Evolutionary conservation across 2,888 invertebrate genomes (phyloP).

Genomic region (Drosophila testacea): DNA sequence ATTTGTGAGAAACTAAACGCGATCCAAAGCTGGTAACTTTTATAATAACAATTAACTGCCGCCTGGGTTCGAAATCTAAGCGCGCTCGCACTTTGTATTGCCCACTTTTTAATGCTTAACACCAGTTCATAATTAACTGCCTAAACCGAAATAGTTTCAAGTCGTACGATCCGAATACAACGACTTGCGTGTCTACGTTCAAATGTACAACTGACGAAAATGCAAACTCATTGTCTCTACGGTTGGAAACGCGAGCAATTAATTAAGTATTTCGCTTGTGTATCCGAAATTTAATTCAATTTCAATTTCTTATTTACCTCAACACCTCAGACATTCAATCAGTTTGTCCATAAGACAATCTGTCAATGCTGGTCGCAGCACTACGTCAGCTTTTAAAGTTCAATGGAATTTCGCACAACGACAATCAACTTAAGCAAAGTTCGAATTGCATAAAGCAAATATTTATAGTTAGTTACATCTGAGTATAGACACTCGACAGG

Average conservation of each 20-base stretch:
- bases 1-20: neutral
- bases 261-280: conserved; percentile 66
- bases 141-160: conserved; percentile 19
- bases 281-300: conserved; percentile 58
- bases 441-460: conserved; percentile 28
- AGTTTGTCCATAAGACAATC: conserved; percentile 16
- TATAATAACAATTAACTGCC: conserved; percentile 11
- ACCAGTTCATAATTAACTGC: conserved; percentile 45
- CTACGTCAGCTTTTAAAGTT: conserved; percentile 73
- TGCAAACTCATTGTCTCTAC: conserved; percentile 71
- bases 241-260: conserved; percentile 57
- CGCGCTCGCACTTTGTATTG: conserved; percentile 39
- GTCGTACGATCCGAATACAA: conserved; percentile 34
- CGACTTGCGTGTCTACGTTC: conserved; percentile 72
- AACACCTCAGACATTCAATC: conserved; percentile 26
- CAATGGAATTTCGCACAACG: conserved; percentile 52
- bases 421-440: conserved; percentile 56
- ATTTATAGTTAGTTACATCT: conserved; percentile 13
- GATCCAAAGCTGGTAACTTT: neutral
- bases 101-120: conserved; percentile 24
- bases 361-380: conserved; percentile 22
- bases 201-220: conserved; percentile 71
- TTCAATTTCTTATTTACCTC: conserved; percentile 48
- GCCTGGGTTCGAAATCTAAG: conserved; percentile 6
- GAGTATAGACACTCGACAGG: conserved; percentile 19